Evolutionary conservation across 2,113 vertebrate genomes (phyloP).

Genomic region (Trinectes maculatus): DNA sequence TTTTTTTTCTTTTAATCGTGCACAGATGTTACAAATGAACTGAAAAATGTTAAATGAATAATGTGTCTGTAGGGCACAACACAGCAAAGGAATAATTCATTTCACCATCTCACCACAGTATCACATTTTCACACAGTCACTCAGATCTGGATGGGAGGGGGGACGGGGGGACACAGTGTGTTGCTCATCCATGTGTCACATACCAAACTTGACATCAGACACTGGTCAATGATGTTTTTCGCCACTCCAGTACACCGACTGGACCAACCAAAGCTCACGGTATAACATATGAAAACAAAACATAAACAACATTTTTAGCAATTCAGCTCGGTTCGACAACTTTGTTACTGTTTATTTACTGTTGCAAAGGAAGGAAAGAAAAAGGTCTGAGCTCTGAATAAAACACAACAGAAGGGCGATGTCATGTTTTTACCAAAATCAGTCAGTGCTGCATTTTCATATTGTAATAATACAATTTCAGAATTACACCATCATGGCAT

Average conservation of each 20-base stretch:
- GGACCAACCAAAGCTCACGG: not conserved
- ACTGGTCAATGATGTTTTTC: constrained; percentile 20
- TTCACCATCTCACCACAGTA: not conserved
- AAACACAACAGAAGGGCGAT: no score
- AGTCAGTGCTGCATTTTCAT: no score
- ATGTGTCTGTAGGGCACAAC: not conserved
- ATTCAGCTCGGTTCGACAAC: no score
- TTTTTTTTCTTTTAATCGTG: not conserved
- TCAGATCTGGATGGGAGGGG: not conserved
- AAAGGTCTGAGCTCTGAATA: no score
- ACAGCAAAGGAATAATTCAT: no score
- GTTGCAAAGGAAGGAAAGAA: not conserved
- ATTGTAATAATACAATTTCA: no score
- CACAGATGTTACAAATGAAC: not conserved
- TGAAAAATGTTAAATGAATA: no score
- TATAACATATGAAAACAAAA: not conserved
- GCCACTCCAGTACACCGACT: not conserved
- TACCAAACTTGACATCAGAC: constrained; percentile 47
- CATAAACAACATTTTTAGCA: no score
- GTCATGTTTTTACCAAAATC: no score
- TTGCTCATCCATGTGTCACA: constrained; percentile 59
- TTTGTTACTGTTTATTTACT: not conserved
- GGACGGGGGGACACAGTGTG: constrained; percentile 4
- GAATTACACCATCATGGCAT: no score
- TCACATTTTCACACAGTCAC: constrained; percentile 21